Percentiles rank a stretch among this genome's conserved stretches.
Conservation (phyloP, 2,888 invertebrate species). For the Yponomeuta cagnagella region DNA sequence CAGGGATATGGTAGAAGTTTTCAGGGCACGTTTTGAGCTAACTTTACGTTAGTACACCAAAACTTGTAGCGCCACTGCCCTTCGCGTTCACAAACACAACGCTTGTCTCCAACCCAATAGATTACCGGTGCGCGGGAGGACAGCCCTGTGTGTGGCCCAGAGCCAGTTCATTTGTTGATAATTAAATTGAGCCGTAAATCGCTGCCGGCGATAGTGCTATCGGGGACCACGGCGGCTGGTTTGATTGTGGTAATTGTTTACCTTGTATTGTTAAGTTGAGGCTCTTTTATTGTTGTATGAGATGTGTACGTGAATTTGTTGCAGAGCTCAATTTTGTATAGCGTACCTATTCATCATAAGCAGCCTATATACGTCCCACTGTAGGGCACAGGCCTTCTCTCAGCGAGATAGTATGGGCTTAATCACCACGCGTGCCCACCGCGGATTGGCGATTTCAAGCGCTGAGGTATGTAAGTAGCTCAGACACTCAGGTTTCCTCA, state of each 20-base stretch:
- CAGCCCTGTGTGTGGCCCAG: constrained; percentile 47
- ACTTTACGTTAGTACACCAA: not conserved
- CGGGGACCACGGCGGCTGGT: not conserved
- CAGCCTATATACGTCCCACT: too few species aligned
- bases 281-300: not conserved
- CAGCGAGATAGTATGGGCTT: too few species aligned
- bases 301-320: too few species aligned
- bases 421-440: too few species aligned
- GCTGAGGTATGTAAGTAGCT: too few species aligned
- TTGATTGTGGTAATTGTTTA: not conserved
- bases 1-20: too few species aligned
- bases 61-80: not conserved
- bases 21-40: too few species aligned
- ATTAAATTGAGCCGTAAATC: constrained; percentile 39
- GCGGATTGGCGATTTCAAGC: too few species aligned
- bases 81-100: constrained; percentile 2
- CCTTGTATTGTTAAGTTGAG: not conserved
- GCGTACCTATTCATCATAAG: too few species aligned
- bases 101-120: constrained; percentile 28
- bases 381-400: too few species aligned
- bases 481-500: too few species aligned
- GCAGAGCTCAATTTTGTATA: too few species aligned
- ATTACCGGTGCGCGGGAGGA: constrained; percentile 47
- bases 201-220: not conserved
- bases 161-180: constrained; percentile 30